These are phyloP conservation scores for Himantopus leucocephalus DNA, from an alignment of 2,113 vertebrate species.

Conservation along the genomic window DNA sequence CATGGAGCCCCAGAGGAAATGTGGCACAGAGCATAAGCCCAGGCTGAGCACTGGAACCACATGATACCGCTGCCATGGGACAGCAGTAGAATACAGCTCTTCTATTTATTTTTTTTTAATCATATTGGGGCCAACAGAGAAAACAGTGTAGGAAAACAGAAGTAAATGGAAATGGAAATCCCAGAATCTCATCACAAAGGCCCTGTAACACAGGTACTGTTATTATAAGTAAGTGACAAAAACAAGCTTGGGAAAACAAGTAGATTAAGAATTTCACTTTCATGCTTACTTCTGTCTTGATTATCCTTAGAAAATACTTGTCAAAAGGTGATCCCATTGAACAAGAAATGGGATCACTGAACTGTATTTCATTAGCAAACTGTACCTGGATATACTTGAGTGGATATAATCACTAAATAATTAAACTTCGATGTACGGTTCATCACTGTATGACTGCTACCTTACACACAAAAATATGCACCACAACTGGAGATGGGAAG, in stretches of 20 bases:
- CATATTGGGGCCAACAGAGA: background rate
- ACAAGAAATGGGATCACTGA: background rate
- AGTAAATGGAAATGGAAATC: background rate
- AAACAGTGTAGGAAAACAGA: background rate
- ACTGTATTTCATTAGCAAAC: background rate
- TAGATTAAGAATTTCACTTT: background rate
- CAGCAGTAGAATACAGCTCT: background rate
- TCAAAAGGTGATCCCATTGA: background rate
- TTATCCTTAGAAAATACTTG: background rate
- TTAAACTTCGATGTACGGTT: background rate
- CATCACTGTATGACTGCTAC: background rate
- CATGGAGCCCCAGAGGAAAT: background rate
- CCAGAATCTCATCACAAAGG: background rate
- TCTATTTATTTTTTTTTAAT: background rate
- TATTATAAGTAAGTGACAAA: background rate
- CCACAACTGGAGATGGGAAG: background rate
- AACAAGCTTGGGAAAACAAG: background rate
- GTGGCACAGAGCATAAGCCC: background rate
- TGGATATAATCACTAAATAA: slow-evolving; percentile 25
- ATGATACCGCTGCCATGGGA: fast-evolving
- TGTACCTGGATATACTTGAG: background rate
- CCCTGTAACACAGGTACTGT: background rate
- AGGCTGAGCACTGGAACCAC: background rate
- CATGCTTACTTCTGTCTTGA: background rate
- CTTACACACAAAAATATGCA: background rate